Conservation (phyloP, 2,113 vertebrate species). For the Oryzias woworae region DNA sequence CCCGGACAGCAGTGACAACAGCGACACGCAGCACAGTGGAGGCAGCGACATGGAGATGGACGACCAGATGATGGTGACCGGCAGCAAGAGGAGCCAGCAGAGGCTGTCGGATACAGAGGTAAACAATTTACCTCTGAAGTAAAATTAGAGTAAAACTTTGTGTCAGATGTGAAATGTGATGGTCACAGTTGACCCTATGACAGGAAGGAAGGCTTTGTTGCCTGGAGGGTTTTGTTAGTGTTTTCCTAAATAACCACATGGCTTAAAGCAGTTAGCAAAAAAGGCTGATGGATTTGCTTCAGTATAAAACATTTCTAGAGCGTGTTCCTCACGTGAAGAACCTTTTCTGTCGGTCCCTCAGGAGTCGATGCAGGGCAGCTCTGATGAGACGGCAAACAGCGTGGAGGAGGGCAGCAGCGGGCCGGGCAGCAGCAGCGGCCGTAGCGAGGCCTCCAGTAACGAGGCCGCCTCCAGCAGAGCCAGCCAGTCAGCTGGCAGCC, state of each 20-base stretch:
- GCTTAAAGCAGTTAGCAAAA: background rate
- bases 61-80: conserved; percentile 87
- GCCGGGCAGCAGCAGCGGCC: conserved; percentile 95
- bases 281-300: background rate
- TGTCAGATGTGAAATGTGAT: too few species aligned
- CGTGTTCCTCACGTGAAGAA: too few species aligned
- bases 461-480: conserved; percentile 93
- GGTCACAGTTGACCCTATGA: too few species aligned
- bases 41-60: conserved; percentile 99
- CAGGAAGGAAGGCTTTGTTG: background rate
- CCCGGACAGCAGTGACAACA: conserved; percentile 98
- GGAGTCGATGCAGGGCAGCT: conserved; percentile 99
- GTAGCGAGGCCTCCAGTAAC: conserved; percentile 94
- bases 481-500: conserved; percentile 96
- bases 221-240: background rate
- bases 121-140: background rate
- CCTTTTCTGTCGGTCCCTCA: conserved; percentile 45
- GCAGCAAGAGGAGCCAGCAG: conserved; percentile 91
- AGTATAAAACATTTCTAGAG: background rate
- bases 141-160: too few species aligned
- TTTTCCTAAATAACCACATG: background rate
- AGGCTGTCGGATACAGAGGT: conserved; percentile 97
- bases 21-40: conserved; percentile 96
- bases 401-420: conserved; percentile 98
- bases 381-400: conserved; percentile 97